Conservation (phyloP, 1,140 invertebrate genomes). For the Colletes latitarsis region DNA sequence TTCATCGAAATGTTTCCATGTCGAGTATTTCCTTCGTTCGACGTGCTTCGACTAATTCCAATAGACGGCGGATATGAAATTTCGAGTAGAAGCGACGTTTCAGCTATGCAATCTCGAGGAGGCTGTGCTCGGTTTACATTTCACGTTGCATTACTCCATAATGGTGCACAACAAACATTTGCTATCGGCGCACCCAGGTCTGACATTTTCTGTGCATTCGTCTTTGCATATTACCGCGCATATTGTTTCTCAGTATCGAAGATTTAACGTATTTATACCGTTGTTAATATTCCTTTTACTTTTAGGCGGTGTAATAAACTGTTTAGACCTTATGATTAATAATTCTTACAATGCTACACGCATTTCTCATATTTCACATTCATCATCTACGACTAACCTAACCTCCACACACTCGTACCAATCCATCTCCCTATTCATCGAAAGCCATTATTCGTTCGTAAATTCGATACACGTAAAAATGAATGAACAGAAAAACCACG, state of each 20-base stretch:
- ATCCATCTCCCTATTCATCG: too few relatives aligned
- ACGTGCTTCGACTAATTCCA: background rate
- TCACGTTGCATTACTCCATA: background rate
- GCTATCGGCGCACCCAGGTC: constrained; percentile 40
- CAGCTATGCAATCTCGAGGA: background rate
- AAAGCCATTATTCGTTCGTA: too few relatives aligned
- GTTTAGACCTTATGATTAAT: too few relatives aligned
- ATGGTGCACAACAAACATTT: constrained; percentile 10
- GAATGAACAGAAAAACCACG: too few relatives aligned
- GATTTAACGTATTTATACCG: background rate
- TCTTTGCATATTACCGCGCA: background rate
- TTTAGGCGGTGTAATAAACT: too few relatives aligned
- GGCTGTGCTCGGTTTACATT: background rate
- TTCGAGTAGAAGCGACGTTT: background rate
- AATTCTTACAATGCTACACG: too few relatives aligned
- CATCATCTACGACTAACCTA: too few relatives aligned
- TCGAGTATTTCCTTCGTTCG: background rate
- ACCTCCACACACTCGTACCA: too few relatives aligned
- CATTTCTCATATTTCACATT: too few relatives aligned
- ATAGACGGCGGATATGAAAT: background rate
- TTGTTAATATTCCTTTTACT: too few relatives aligned
- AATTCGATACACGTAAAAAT: too few relatives aligned
- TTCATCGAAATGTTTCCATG: background rate
- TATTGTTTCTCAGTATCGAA: background rate
- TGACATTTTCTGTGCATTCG: constrained; percentile 27